Evolutionary conservation across 2,888 invertebrate species (phyloP), one percentile per base, ranked within the genome.

Genomic region (Muscina levida): DNA sequence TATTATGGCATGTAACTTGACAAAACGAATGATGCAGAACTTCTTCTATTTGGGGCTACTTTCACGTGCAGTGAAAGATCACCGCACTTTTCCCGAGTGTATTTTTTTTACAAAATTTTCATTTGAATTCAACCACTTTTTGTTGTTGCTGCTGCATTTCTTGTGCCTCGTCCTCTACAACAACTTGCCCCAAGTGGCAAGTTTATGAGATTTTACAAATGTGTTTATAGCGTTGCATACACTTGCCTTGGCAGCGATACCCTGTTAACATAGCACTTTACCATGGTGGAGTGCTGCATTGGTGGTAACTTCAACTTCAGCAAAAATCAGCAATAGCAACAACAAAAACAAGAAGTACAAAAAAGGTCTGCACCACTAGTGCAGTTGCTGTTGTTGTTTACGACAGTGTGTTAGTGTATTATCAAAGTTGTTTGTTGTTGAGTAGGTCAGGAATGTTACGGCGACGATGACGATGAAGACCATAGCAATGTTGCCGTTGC

Each of bases 391-490:
- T 44, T 42, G 44, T 68, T 67, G 48, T 68, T 74, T 46, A 57
- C 46, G 66, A 67, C 56, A 42, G n/a, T 13, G 57, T 15, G 26
- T 31, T 22, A 22, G 46, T 53, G 11, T 37, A 31, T n/a, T 19
- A 59, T 59, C 59, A 42, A 42, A 62, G 62, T 62, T 62, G 62
- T 42, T 62, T 51, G 51, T 51, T 62, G 65, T 71, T 76, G 76
- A 76, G 65, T 76, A 76, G 76, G 76, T 76, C 76, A 76, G 71
- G 66, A 76, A 76, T 76, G 76, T 66, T 76, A 70, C 39, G 62
- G 22, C 22, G 19, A 39, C 22, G 59, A 8, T 15, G 57, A n/a
- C 56, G 13, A n/a, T n/a, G 6, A 15, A 3, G 31, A 15, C 10
- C 1, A 57, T 15, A 37, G n/a, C 39, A 19, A 22, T 24, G 53